A percentile compares a stretch with the other conserved stretches of the same genome.
phyloP scores from a whole-genome alignment of 2,113 vertebrate genomes.

The Ophiodon elongatus region DNA sequence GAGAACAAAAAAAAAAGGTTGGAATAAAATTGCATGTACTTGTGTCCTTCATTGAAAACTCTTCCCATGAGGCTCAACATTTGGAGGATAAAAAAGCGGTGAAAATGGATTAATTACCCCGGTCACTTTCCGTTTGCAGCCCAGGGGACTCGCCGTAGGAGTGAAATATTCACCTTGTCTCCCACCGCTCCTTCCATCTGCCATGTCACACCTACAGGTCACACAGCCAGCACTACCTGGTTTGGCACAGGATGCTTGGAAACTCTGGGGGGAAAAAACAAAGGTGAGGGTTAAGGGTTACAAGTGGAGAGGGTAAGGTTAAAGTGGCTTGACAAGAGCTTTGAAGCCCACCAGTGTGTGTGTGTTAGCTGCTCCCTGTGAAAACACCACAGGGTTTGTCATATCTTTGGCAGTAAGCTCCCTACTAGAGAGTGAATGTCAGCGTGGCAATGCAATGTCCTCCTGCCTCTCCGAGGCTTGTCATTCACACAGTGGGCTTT shows the following conservation, averaged over 20 bases:
- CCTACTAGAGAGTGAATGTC: constrained; percentile 65
- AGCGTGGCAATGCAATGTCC: constrained; percentile 65
- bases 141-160: constrained; percentile 70
- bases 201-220: constrained; percentile 67
- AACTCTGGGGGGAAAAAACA: constrained; percentile 60
- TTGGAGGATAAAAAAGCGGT: constrained; percentile 64
- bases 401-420: constrained; percentile 68
- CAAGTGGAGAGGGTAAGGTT: constrained; percentile 52
- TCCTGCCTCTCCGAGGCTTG: constrained; percentile 60
- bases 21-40: constrained; percentile 53
- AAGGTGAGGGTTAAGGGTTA: constrained; percentile 64
- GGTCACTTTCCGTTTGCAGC: constrained; percentile 73
- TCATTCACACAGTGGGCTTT: constrained; percentile 68
- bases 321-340: constrained; percentile 72
- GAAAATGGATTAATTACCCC: constrained; percentile 81
- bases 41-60: constrained; percentile 66
- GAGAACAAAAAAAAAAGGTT: constrained; percentile 17
- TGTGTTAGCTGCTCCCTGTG: constrained; percentile 54
- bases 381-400: constrained; percentile 58
- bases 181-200: constrained; percentile 82
- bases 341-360: constrained; percentile 52
- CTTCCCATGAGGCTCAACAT: constrained; percentile 58
- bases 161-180: constrained; percentile 69
- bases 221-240: constrained; percentile 51
- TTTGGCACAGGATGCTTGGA: constrained; percentile 51